Conservation (phyloP, 2,888 invertebrate species). For the Macrophya alboannulata region DNA sequence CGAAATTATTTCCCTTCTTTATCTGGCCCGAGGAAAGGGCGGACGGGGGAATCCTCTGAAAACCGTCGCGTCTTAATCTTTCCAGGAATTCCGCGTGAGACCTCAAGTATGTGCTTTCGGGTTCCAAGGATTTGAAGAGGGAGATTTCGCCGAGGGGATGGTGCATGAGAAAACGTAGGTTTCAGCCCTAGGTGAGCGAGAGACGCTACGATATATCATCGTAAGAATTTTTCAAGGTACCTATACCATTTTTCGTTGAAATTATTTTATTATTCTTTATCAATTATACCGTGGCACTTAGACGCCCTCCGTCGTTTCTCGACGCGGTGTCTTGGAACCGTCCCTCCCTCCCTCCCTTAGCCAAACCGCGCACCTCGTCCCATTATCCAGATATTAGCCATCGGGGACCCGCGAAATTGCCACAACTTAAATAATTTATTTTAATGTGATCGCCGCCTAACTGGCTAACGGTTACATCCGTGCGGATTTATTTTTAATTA, state of each 20-base stretch:
- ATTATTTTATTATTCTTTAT: conserved; percentile 76
- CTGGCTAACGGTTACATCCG: conserved; percentile 72
- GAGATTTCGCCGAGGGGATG: neutral
- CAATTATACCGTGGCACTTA: conserved; percentile 71
- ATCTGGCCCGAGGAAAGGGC: neutral
- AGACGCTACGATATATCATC: neutral
- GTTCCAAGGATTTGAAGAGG: conserved; percentile 43
- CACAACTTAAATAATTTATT: conserved; percentile 79
- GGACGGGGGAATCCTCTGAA: conserved; percentile 20
- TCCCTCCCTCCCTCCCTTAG: neutral
- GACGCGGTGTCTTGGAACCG: conserved; percentile 31
- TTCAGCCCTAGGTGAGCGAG: neutral
- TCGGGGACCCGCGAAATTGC: conserved; percentile 78
- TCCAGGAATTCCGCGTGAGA: conserved; percentile 55
- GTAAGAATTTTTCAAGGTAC: neutral
- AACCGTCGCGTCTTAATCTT: conserved; percentile 51
- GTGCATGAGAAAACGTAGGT: conserved; percentile 2
- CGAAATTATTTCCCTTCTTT: conserved; percentile 45
- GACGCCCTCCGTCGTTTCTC: neutral
- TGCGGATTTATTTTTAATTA: conserved; percentile 76
- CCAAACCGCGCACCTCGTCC: conserved; percentile 69
- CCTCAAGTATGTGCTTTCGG: conserved; percentile 55
- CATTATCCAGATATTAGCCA: conserved; percentile 79
- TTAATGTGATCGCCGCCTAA: conserved; percentile 76
- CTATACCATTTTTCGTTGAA: neutral